Evolutionary conservation across 2,888 invertebrate species (phyloP).

Genomic region (Hydropsyche betteni): DNA sequence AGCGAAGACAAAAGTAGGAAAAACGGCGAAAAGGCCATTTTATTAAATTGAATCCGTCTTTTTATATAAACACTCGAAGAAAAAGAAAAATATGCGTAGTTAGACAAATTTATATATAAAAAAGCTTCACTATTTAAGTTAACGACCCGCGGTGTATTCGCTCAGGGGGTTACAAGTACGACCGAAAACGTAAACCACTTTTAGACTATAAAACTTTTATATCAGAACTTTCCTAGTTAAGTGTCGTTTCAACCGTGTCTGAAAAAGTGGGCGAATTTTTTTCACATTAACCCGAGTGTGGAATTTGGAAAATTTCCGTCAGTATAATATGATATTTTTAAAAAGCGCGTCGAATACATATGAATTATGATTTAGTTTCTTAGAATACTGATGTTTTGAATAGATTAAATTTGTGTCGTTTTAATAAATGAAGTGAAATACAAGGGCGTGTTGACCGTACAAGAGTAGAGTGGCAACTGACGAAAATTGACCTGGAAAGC

Average conservation of each 20-base stretch:
- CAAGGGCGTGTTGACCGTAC: slow-evolving; percentile 42
- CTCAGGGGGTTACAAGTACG: not conserved
- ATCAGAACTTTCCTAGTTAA: slow-evolving; percentile 35
- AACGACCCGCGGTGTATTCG: slow-evolving; percentile 29
- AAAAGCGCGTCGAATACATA: too few relatives aligned
- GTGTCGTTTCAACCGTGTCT: too few relatives aligned
- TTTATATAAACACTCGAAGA: not conserved
- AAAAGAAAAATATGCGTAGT: slow-evolving; percentile 10
- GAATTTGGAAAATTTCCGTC: too few relatives aligned
- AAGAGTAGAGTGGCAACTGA: slow-evolving; percentile 40
- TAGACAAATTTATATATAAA: not conserved
- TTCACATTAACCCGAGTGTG: too few relatives aligned
- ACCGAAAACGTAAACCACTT: slow-evolving; percentile 1
- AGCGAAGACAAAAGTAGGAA: slow-evolving; percentile 38
- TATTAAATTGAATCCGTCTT: slow-evolving; percentile 9
- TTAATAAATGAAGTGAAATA: not conserved
- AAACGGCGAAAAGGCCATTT: slow-evolving; percentile 33
- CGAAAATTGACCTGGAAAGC: slow-evolving; percentile 37
- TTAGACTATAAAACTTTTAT: slow-evolving; percentile 30
- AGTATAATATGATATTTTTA: too few relatives aligned
- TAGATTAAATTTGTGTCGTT: not conserved
- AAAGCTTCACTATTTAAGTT: slow-evolving; percentile 37
- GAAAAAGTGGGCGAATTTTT: too few relatives aligned
- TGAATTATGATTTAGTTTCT: too few relatives aligned
- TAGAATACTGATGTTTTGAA: too few relatives aligned